These are phyloP conservation scores for Pangasianodon hypophthalmus DNA, from an alignment of 2,113 vertebrate genomes.

Conservation along the genomic window DNA sequence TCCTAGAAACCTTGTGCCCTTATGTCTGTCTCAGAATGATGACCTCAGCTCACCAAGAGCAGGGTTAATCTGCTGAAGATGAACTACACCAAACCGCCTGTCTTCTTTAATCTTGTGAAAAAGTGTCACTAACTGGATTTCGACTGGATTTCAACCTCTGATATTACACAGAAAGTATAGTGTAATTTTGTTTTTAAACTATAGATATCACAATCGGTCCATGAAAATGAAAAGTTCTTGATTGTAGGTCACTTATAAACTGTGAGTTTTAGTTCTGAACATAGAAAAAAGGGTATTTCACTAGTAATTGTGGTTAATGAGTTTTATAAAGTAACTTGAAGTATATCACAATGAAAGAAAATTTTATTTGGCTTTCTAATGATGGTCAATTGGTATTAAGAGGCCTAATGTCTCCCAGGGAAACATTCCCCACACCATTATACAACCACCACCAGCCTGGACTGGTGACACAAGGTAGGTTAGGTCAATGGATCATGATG, in stretches of 20 bases:
- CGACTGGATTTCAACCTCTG: neutral
- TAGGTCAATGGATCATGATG: neutral
- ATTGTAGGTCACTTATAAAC: neutral
- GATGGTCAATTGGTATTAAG: neutral
- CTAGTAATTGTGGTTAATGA: neutral
- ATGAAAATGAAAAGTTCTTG: neutral
- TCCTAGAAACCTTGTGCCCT: neutral
- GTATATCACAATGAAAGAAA: neutral
- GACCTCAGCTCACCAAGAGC: slow-evolving; percentile 33
- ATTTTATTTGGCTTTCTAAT: neutral
- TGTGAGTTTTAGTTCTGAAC: neutral
- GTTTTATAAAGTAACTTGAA: neutral
- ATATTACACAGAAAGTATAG: neutral
- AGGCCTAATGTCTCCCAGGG: neutral
- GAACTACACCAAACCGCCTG: neutral
- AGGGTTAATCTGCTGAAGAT: slow-evolving; percentile 21
- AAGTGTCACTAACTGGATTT: neutral
- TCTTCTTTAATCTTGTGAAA: slow-evolving; percentile 11
- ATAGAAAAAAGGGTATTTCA: neutral
- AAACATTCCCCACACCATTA: neutral
- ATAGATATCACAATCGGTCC: too few species aligned
- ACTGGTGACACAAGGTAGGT: neutral
- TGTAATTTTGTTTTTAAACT: neutral
- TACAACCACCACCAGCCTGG: neutral
- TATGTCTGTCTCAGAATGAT: slow-evolving; percentile 20